Evolutionary conservation across 30 jellyfish, hydroid and myxozoan genomes (phyloP).

Genomic region (Aurelia aurita): DNA sequence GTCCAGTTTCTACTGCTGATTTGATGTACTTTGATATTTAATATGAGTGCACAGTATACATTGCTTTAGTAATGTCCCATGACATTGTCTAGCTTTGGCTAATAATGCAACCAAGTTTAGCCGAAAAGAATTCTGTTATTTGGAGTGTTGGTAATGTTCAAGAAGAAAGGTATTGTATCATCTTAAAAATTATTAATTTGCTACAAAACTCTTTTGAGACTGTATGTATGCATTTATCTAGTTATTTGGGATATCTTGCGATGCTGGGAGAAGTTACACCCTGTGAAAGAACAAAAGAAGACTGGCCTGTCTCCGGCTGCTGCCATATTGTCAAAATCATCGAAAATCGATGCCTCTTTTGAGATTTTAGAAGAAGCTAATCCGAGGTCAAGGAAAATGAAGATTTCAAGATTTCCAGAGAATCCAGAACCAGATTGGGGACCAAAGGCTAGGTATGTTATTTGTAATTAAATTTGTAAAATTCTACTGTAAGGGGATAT

Average conservation of each 20-base stretch:
- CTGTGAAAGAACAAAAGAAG: slow-evolving; percentile 71
- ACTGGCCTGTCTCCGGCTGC: slow-evolving; percentile 74
- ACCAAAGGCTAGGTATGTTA: slow-evolving; percentile 90
- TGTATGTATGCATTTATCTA: slow-evolving; percentile 1
- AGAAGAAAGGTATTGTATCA: neutral
- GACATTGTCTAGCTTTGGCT: too few relatives aligned
- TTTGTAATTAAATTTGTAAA: neutral
- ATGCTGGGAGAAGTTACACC: slow-evolving; percentile 91
- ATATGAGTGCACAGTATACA: too few relatives aligned
- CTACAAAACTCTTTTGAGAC: neutral
- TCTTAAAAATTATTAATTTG: neutral
- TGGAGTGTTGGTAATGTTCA: too few relatives aligned
- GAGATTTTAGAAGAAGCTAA: slow-evolving; percentile 74
- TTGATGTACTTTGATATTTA: too few relatives aligned
- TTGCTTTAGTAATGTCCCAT: too few relatives aligned
- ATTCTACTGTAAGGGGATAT: neutral
- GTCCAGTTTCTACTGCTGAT: too few relatives aligned
- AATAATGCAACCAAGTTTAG: too few relatives aligned
- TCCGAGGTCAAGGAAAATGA: slow-evolving; percentile 74
- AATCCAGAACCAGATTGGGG: slow-evolving; percentile 98
- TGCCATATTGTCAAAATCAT: slow-evolving; percentile 67
- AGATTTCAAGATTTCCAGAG: slow-evolving; percentile 78
- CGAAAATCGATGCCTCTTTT: slow-evolving; percentile 71
- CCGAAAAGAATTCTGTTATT: too few relatives aligned
- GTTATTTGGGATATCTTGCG: slow-evolving; percentile 94